Percentiles rank a stretch among this genome's conserved stretches.
Evolutionary conservation across 1,140 invertebrate genomes (phyloP).

Genomic region (Adoxophyes honmai): DNA sequence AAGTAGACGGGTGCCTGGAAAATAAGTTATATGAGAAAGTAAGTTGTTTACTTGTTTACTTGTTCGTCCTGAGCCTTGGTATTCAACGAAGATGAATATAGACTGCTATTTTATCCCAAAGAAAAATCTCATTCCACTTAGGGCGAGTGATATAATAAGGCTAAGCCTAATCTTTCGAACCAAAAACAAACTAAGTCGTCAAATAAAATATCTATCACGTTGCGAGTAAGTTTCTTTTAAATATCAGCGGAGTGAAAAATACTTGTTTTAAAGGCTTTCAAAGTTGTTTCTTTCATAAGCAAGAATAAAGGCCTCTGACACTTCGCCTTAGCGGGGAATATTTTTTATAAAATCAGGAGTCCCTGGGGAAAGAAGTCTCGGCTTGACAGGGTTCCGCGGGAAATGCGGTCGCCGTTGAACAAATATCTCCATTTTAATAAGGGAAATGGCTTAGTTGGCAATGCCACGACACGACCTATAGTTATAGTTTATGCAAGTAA

Average conservation of each 20-base stretch:
- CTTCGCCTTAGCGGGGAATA: neutral
- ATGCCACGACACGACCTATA: no score
- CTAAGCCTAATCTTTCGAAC: neutral
- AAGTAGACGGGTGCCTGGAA: no score
- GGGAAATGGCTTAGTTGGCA: no score
- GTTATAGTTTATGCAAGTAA: no score
- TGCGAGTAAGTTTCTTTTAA: neutral
- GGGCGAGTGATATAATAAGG: neutral
- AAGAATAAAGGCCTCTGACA: constrained; percentile 4
- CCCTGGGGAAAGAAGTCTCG: neutral
- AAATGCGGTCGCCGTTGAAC: no score
- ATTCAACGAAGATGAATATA: neutral
- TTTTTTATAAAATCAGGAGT: constrained; percentile 2
- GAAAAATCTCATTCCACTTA: neutral
- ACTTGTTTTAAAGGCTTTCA: neutral
- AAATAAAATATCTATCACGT: neutral
- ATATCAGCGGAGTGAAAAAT: neutral
- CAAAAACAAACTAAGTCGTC: neutral
- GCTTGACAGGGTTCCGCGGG: neutral
- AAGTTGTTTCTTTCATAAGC: constrained; percentile 5
- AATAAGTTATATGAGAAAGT: no score
- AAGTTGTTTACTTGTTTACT: constrained; percentile 3
- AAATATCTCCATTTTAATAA: no score
- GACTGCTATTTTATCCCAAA: neutral
- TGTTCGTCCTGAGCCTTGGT: neutral